Conservation (phyloP, 2,113 vertebrate genomes). For the Oreotrochilus melanogaster region DNA sequence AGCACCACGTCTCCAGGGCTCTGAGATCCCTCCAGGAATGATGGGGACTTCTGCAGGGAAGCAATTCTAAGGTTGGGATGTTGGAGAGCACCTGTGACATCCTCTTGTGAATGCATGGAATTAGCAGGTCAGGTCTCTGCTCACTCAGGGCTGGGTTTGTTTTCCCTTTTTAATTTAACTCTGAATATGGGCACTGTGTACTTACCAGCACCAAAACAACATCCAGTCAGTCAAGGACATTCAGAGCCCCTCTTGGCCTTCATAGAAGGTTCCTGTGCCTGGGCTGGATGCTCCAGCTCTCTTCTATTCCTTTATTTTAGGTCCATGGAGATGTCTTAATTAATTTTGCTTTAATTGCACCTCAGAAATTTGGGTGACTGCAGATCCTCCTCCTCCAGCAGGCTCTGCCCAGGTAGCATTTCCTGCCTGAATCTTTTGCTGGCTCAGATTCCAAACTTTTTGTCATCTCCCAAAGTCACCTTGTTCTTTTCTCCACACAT, state of each 20-base stretch:
- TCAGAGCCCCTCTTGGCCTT: neutral
- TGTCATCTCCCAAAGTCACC: neutral
- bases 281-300: neutral
- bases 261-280: fast-evolving
- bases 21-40: too few species aligned
- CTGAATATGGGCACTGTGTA: too few species aligned
- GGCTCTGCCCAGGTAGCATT: fast-evolving
- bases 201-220: neutral
- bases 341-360: neutral
- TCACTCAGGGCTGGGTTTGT: neutral
- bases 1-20: too few species aligned
- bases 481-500: neutral
- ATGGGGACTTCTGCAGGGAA: too few species aligned
- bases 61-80: neutral
- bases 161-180: neutral
- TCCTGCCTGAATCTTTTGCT: neutral
- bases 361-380: fast-evolving
- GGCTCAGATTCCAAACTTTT: slow-evolving; percentile 5
- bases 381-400: neutral
- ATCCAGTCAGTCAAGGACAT: neutral
- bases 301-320: neutral
- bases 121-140: neutral
- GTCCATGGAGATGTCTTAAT: fast-evolving
- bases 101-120: neutral
- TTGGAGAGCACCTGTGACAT: neutral